Evolutionary conservation across 1,140 invertebrate genomes (phyloP), one percentile per base, ranked within the genome.

Genomic region (Drosophila erecta): DNA sequence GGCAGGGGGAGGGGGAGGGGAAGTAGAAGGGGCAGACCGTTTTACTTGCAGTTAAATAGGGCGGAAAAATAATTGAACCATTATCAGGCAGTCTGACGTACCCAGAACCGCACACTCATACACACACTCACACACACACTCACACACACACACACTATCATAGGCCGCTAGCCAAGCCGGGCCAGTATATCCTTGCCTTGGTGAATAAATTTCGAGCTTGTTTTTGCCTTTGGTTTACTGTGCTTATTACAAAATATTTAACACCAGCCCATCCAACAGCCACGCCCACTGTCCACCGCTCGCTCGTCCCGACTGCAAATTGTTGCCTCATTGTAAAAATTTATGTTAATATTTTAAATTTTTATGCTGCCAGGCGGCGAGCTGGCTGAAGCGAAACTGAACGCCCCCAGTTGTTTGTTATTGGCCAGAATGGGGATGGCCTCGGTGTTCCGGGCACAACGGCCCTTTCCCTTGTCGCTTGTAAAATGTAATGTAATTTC

Each of bases 21-120:
- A 3, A 3, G 41, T 17, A 43, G 15, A 17, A 4, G 41, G 15
- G 11, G 4, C 6, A 4, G 17, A 8, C 49, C 70, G 56, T 62
- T 75, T 78, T 83, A 81, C 79, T 78, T 83, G 79, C 79, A 78
- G 85, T 81, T 90, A 81, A 90, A 90, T 90, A 90, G 86, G 80
- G 78, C 85, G 86, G 86, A 90, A 90, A 90, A 90, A 90, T 90
- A 90, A 90, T 90, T 90, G 84, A 90, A 90, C 85, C 86, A 90
- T 90, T 90, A 90, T 89, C 85, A 85, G 80, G 76, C 79, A 65
- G 69, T 69, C 64, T 64, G 54, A 24, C 10, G 41, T 44, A 44
- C 20, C 41, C 41, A 11, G 17, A 44, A 44, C 41, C 41, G 10
- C 41, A 44, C 15, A 3, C 2, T 8, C n/a, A n/a, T n/a, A 8